Conservation (phyloP, 2,797 vertebrate genomes). For the Sebastes itinus region DNA sequence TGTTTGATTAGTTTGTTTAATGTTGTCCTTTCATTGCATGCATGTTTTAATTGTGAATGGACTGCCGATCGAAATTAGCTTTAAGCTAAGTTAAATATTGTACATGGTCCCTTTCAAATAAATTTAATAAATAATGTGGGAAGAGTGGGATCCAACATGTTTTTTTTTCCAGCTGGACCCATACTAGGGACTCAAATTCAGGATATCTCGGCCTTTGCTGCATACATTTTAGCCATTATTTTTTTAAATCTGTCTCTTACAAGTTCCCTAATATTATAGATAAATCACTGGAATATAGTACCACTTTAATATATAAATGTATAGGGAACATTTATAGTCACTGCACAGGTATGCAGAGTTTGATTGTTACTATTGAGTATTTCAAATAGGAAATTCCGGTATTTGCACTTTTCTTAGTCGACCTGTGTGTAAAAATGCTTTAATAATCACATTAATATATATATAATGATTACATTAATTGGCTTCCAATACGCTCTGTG, state of each 20-base stretch:
- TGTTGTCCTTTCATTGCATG: not conserved
- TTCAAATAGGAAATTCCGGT: not conserved
- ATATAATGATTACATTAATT: not conserved
- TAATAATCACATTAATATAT: not conserved
- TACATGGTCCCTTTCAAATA: not conserved
- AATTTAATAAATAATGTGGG: not conserved
- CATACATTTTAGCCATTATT: too few relatives aligned
- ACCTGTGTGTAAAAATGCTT: not conserved
- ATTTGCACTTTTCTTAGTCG: not conserved
- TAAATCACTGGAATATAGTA: too few relatives aligned
- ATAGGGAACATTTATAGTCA: not conserved
- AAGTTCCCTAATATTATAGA: too few relatives aligned
- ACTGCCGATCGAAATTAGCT: not conserved
- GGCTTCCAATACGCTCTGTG: not conserved
- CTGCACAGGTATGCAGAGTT: not conserved
- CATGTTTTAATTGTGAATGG: not conserved
- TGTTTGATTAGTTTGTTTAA: not conserved
- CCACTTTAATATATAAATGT: not conserved
- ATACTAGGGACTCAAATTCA: too few relatives aligned
- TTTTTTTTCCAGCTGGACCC: too few relatives aligned
- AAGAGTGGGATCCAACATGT: not conserved
- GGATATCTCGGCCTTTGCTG: too few relatives aligned
- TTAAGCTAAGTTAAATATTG: not conserved
- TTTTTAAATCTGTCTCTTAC: too few relatives aligned
- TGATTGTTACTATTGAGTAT: not conserved